phyloP scores from a whole-genome alignment of 2,113 vertebrate species.

The Ursus arctos region DNA sequence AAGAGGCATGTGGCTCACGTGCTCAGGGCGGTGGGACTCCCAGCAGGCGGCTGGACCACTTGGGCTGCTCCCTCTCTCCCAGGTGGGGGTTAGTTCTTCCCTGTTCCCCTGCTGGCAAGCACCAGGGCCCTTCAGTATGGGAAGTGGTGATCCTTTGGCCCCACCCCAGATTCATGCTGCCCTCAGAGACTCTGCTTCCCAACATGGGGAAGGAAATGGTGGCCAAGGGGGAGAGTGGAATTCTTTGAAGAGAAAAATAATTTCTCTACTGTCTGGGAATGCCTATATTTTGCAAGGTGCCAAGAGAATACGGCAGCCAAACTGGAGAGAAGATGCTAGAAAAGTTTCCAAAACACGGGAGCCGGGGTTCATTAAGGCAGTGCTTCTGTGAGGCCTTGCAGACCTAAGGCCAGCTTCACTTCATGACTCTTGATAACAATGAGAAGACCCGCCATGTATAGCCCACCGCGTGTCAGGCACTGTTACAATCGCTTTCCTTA shows the following conservation, averaged over 20 bases:
- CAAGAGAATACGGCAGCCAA: neutral
- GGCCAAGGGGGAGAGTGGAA: neutral
- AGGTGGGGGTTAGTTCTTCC: fast-evolving
- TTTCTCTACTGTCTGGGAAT: neutral
- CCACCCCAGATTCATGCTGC: neutral
- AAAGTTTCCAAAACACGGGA: neutral
- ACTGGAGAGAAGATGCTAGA: constrained; percentile 4
- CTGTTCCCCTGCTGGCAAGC: neutral
- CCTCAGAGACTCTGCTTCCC: neutral
- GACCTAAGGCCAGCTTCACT: neutral
- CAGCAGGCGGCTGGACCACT: fast-evolving
- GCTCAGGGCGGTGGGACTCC: neutral
- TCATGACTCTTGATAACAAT: neutral
- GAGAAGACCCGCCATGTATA: neutral
- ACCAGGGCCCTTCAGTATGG: neutral
- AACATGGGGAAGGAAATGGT: neutral
- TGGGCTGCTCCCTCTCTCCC: neutral
- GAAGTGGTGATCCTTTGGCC: neutral
- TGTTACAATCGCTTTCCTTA: fast-evolving
- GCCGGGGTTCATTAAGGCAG: neutral
- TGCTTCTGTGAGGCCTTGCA: neutral
- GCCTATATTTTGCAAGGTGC: neutral
- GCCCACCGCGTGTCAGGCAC: neutral
- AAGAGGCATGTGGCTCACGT: fast-evolving
- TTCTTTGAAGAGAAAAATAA: constrained; percentile 4